Conservation (phyloP, 2,113 vertebrate species). For the Camelus dromedarius region DNA sequence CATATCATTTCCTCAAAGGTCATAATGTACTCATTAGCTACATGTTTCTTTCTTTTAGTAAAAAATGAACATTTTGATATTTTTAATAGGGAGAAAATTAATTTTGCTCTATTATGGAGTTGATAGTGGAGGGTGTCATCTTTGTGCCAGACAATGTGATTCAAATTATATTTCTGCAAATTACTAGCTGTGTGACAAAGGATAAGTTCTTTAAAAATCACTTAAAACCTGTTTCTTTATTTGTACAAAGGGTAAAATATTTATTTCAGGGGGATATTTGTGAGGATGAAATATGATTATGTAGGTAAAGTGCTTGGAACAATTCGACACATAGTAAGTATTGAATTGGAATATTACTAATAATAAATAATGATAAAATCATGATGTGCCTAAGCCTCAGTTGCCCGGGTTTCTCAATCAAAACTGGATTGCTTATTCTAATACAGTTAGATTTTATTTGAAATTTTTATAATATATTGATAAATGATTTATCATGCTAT, state of each 20-base stretch:
- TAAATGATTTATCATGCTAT: background rate
- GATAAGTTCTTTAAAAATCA: background rate
- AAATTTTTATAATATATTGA: background rate
- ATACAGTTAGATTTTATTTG: background rate
- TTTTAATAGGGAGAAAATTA: background rate
- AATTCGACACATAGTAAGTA: background rate
- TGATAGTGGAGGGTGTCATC: background rate
- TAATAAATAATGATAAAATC: background rate
- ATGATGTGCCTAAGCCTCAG: background rate
- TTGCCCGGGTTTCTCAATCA: background rate
- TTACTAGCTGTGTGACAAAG: background rate
- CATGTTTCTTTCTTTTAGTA: background rate
- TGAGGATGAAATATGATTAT: background rate
- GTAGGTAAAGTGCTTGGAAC: background rate
- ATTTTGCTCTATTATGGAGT: background rate
- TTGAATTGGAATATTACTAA: background rate
- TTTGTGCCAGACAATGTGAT: background rate
- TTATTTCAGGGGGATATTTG: background rate
- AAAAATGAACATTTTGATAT: background rate
- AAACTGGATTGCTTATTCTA: background rate
- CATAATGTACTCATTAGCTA: background rate
- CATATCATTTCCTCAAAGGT: background rate
- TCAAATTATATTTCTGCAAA: background rate
- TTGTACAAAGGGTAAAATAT: background rate
- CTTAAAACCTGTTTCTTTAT: background rate